Evolutionary conservation across 2,113 vertebrate species (phyloP).

Genomic region (Aix galericulata): DNA sequence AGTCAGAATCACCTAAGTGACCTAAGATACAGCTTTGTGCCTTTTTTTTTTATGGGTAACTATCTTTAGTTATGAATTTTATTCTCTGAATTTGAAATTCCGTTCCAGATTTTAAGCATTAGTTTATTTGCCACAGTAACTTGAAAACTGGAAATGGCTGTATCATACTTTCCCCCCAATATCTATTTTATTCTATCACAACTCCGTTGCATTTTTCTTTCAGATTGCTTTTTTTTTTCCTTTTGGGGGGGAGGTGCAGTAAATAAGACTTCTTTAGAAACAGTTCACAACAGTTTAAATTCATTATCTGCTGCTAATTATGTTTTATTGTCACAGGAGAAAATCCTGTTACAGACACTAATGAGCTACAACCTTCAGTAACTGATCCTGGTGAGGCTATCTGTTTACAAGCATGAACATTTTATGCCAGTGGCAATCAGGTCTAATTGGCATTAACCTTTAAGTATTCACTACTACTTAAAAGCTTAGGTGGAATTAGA

Average conservation of each 20-base stretch:
- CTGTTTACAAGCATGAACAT: not conserved
- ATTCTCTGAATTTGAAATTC: not conserved
- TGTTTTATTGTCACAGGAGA: conserved; percentile 62
- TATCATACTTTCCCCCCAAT: not conserved
- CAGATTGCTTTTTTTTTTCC: not conserved
- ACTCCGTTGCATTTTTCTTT: not conserved
- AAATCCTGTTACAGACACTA: conserved; percentile 71
- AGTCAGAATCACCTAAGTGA: not conserved
- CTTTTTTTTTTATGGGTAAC: not conserved
- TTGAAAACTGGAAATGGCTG: not conserved
- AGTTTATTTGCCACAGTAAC: not conserved
- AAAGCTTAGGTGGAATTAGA: not conserved
- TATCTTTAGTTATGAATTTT: not conserved
- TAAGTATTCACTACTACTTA: not conserved
- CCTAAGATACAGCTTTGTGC: not conserved
- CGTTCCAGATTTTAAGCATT: not conserved
- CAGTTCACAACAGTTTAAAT: conserved; percentile 56
- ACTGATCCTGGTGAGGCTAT: not conserved
- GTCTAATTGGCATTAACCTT: conserved; percentile 40
- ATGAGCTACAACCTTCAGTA: conserved; percentile 36
- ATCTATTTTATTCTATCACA: not conserved
- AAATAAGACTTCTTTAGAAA: conserved; percentile 22
- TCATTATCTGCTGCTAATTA: conserved; percentile 73
- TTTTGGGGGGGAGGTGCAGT: not conserved
- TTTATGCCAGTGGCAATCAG: not conserved